Percentiles rank a stretch among this genome's conserved stretches.
phyloP scores from a whole-genome alignment of 1,140 invertebrate genomes.

The Atta cephalotes region DNA sequence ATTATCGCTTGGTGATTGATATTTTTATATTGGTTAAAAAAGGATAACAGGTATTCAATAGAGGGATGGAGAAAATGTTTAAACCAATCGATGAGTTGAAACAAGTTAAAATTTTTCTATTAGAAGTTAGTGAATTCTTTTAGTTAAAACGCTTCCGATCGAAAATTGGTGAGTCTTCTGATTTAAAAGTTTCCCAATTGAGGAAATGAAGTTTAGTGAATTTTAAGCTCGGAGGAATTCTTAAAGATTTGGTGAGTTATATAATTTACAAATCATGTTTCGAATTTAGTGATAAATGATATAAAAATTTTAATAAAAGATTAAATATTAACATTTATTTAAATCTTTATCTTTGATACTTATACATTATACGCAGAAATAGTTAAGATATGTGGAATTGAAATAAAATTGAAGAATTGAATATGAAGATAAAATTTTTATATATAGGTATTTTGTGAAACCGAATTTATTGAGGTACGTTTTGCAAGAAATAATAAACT shows the following conservation, averaged over 20 bases:
- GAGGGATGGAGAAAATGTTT: neutral
- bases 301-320: neutral
- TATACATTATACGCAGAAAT: neutral
- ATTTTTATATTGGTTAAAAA: neutral
- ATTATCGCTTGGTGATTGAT: neutral
- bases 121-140: neutral
- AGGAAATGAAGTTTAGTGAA: constrained; percentile 25
- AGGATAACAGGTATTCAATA: neutral
- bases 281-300: neutral
- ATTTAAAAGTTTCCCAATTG: neutral
- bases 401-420: neutral
- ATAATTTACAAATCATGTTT: neutral
- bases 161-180: constrained; percentile 2
- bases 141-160: neutral
- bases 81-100: neutral
- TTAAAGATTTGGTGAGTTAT: constrained; percentile 4
- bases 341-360: neutral
- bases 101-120: neutral
- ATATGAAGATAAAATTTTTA: neutral
- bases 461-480: neutral
- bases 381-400: neutral
- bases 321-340: neutral
- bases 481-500: neutral
- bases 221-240: neutral
- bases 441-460: neutral